phyloP scores from a whole-genome alignment of 2,888 invertebrate species.

The Eupithecia insigniata region DNA sequence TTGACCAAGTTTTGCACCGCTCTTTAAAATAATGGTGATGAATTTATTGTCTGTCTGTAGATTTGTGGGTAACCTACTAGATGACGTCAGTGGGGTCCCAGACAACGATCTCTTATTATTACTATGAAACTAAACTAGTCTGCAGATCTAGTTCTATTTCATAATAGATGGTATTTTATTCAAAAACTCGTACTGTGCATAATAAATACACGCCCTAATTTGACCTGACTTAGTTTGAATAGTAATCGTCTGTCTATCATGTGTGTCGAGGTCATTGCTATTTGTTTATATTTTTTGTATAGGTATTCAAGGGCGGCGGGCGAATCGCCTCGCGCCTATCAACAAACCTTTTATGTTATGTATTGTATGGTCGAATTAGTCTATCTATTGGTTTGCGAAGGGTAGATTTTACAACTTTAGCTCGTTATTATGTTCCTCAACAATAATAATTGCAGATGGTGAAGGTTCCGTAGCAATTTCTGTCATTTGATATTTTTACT shows the following conservation, averaged over 20 bases:
- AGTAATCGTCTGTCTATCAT: constrained; percentile 71
- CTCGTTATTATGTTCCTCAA: too few species aligned
- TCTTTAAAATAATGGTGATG: constrained; percentile 66
- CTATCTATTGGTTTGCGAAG: background rate
- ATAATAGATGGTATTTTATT: constrained; percentile 59
- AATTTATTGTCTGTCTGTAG: constrained; percentile 82
- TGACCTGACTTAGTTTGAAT: constrained; percentile 74
- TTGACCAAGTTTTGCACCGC: constrained; percentile 75
- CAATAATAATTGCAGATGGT: too few species aligned
- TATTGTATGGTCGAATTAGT: background rate
- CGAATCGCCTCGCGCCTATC: constrained; percentile 26
- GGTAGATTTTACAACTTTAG: too few species aligned
- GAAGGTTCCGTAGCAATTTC: background rate
- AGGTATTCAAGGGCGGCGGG: constrained; percentile 69
- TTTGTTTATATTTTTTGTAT: constrained; percentile 76
- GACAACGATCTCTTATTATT: constrained; percentile 52
- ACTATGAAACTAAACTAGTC: constrained; percentile 68
- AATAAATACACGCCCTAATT: constrained; percentile 77
- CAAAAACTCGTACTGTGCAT: constrained; percentile 71
- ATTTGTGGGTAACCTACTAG: constrained; percentile 82
- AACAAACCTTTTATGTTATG: background rate
- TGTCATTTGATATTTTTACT: background rate
- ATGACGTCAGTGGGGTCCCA: constrained; percentile 79
- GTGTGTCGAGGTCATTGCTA: constrained; percentile 80
- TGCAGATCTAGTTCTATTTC: constrained; percentile 77